Percentiles rank a stretch among this genome's conserved stretches.
phyloP scores from a whole-genome alignment of 2,797 vertebrate species.

The Notamacropus eugenii region DNA sequence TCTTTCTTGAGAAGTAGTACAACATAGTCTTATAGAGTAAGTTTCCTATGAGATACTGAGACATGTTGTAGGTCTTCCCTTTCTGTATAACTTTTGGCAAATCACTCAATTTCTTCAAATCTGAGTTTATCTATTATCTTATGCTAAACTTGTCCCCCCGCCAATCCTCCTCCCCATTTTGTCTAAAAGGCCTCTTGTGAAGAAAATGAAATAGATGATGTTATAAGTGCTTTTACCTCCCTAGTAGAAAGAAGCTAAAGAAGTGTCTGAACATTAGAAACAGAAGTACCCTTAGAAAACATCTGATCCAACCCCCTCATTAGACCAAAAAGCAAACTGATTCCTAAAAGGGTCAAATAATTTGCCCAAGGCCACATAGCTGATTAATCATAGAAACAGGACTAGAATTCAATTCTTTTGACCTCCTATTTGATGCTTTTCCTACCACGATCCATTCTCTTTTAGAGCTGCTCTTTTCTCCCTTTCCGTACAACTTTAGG shows the following conservation, averaged over 20 bases:
- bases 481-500: background rate
- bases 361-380: background rate
- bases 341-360: background rate
- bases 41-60: background rate
- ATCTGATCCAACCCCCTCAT: background rate
- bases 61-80: background rate
- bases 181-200: background rate
- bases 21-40: background rate
- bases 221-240: background rate
- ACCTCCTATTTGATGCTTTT: background rate
- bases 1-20: background rate
- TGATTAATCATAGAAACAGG: background rate
- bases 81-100: background rate
- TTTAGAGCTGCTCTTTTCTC: background rate
- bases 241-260: background rate
- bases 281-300: no score
- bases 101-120: background rate
- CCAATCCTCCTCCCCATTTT: background rate
- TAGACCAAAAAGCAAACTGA: background rate
- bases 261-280: background rate
- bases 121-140: conserved; percentile 7
- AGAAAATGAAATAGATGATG: background rate
- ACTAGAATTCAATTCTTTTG: background rate
- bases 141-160: background rate
- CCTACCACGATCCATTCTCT: no score